Evolutionary conservation across 2,797 vertebrate species (phyloP).

Genomic region (Geotrypetes seraphini): DNA sequence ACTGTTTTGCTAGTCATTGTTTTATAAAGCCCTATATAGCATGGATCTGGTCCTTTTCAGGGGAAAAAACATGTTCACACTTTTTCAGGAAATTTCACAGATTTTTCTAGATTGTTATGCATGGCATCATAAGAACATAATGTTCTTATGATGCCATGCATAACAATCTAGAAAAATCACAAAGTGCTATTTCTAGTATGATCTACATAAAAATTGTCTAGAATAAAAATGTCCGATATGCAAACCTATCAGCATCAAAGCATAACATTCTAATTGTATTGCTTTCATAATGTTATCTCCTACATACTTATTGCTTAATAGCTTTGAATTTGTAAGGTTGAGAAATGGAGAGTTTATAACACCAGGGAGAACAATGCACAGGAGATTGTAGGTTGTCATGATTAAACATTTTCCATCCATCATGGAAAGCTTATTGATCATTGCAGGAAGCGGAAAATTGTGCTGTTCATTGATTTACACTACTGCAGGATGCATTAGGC

Average conservation of each 20-base stretch:
- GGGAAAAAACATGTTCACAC: too few relatives aligned
- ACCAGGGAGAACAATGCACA: constrained; percentile 44
- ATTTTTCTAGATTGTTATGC: too few relatives aligned
- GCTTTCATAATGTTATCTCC: constrained; percentile 32
- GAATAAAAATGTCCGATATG: constrained; percentile 24
- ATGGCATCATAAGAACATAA: too few relatives aligned
- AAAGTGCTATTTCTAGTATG: too few relatives aligned
- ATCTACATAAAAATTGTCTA: too few relatives aligned
- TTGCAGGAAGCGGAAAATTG: constrained; percentile 52
- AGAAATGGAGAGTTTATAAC: constrained; percentile 42
- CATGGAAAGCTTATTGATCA: constrained; percentile 58
- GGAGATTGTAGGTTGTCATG: constrained; percentile 41
- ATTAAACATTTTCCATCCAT: constrained; percentile 57
- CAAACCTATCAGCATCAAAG: constrained; percentile 27
- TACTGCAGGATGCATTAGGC: constrained; percentile 50
- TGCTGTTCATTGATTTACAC: constrained; percentile 57
- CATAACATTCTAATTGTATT: constrained; percentile 42
- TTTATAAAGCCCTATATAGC: too few relatives aligned
- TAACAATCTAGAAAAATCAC: too few relatives aligned
- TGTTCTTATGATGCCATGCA: too few relatives aligned
- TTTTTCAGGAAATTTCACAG: too few relatives aligned
- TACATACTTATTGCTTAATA: constrained; percentile 38
- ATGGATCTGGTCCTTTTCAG: too few relatives aligned
- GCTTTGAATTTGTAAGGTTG: constrained; percentile 26
- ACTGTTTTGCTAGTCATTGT: too few relatives aligned